Percentiles rank a stretch among this genome's conserved stretches.
Evolutionary conservation across 92 coral and sea anemone genomes (phyloP).

Genomic region (Desmophyllum pertusum): DNA sequence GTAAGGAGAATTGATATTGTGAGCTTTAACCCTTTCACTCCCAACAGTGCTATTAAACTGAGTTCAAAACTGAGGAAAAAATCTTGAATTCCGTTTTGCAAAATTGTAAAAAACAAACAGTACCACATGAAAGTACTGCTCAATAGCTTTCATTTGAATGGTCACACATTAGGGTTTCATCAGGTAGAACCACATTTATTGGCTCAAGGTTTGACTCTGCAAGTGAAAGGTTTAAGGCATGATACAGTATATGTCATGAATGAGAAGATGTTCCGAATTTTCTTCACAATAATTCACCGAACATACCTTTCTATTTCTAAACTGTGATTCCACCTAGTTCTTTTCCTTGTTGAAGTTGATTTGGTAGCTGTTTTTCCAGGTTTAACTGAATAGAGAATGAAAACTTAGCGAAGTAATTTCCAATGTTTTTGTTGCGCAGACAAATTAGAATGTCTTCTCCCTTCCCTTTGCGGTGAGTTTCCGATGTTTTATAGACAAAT

Average conservation of each 20-base stretch:
- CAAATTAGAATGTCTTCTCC: background rate
- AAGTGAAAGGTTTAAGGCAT: no score
- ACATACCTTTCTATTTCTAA: background rate
- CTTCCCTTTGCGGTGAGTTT: slow-evolving; percentile 1
- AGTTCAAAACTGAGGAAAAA: no score
- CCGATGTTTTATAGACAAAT: slow-evolving; percentile 16
- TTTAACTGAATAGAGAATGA: background rate
- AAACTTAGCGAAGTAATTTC: background rate
- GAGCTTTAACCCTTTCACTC: no score
- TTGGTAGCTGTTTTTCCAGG: background rate
- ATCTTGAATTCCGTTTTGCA: no score
- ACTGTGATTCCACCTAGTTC: background rate
- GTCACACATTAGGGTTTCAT: no score
- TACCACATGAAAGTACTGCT: no score
- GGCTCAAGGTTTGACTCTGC: no score
- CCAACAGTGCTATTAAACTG: no score
- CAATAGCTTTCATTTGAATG: no score
- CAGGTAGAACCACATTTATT: no score
- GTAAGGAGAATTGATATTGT: no score
- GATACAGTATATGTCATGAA: background rate
- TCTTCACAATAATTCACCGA: background rate
- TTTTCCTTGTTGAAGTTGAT: background rate
- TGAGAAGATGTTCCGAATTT: background rate
- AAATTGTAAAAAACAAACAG: no score
- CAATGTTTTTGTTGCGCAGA: background rate